Evolutionary conservation across 2,113 vertebrate species (phyloP).

Genomic region (Marmota flaviventris): DNA sequence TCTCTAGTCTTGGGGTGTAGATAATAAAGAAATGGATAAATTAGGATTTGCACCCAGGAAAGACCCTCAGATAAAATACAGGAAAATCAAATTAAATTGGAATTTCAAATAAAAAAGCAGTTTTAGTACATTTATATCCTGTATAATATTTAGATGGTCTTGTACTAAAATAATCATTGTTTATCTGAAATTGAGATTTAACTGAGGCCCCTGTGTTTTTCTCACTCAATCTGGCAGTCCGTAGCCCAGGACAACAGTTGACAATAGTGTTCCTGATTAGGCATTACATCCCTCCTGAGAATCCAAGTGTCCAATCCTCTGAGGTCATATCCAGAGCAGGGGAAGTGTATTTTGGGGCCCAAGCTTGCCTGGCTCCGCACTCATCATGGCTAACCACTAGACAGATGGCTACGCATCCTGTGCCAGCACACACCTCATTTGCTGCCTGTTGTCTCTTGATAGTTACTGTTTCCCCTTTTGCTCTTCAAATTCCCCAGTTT

Average conservation of each 20-base stretch:
- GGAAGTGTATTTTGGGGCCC: not conserved
- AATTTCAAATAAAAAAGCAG: not conserved
- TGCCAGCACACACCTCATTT: not conserved
- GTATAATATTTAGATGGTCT: not conserved
- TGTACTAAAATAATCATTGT: not conserved
- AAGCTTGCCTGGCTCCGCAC: not conserved
- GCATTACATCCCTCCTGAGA: too few relatives aligned
- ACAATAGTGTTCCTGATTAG: not conserved
- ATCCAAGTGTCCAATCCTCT: rapidly evolving
- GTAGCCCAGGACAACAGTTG: not conserved
- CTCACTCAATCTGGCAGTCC: not conserved
- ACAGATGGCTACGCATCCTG: not conserved
- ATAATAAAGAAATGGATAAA: not conserved
- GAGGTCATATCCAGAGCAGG: not conserved
- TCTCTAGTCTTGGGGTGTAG: not conserved
- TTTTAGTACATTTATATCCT: not conserved
- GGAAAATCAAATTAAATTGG: not conserved
- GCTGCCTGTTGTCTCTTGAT: not conserved
- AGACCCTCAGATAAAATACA: not conserved
- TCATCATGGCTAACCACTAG: rapidly evolving
- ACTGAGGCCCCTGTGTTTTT: not conserved
- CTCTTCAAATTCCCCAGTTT: not conserved
- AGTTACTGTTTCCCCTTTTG: not conserved
- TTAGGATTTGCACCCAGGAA: not conserved
- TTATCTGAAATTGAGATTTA: slow-evolving; percentile 20